A percentile compares a stretch with the other conserved stretches of the same genome.
phyloP scores from a whole-genome alignment of 2,888 invertebrate species.

The Ischnus inquisitorius region DNA sequence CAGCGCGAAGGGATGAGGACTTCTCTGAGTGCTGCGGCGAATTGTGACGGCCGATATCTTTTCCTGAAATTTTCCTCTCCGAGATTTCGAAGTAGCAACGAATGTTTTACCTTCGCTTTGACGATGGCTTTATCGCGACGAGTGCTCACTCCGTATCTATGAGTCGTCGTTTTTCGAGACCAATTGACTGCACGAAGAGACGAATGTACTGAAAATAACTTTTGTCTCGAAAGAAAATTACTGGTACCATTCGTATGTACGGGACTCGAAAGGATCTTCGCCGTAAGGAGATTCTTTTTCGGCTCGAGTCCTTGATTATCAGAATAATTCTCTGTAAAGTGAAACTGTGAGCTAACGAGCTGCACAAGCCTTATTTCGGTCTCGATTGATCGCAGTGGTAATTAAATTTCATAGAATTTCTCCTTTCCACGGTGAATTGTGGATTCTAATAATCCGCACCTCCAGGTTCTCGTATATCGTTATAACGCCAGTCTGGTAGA shows the following conservation, averaged over 20 bases:
- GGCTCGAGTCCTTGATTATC: too few species aligned
- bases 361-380: background rate
- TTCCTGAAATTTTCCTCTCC: background rate
- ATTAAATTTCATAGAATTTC: conserved; percentile 15
- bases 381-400: background rate
- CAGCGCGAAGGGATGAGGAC: background rate
- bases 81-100: background rate
- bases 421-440: background rate
- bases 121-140: conserved; percentile 23
- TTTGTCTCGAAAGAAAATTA: background rate
- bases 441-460: conserved; percentile 15
- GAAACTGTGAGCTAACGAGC: background rate
- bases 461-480: background rate
- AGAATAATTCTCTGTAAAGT: too few species aligned
- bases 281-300: background rate
- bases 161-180: conserved; percentile 9
- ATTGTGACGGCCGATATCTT: conserved; percentile 21
- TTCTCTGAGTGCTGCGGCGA: background rate
- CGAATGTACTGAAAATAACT: background rate
- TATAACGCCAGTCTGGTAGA: conserved; percentile 28
- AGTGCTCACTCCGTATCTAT: background rate
- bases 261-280: background rate
- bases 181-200: background rate
- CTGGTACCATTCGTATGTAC: background rate
- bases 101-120: conserved; percentile 17